Evolutionary conservation across 2,888 invertebrate species (phyloP), one percentile per base, ranked within the genome.

Genomic region (Biston stratarius): DNA sequence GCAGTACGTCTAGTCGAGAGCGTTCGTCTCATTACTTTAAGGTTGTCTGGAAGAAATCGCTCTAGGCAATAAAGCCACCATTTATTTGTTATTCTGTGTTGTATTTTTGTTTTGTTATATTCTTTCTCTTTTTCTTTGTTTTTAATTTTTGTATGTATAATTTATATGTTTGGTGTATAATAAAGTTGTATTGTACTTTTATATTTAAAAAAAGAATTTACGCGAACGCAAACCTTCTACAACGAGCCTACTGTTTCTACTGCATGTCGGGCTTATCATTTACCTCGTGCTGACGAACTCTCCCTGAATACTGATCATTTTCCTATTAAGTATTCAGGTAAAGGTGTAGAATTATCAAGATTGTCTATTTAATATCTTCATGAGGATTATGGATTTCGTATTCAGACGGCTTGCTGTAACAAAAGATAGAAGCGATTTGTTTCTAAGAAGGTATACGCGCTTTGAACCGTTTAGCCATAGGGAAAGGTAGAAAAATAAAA

Each of bases 241-340:
- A 33, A 9, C 8, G n/a, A 11, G 14, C n/a, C 0, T 51, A 60
- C 63, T 56, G 67, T 11, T 6, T 40, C 15, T 48, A 67, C 48
- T 62, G 56, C 36, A 55, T 63, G 34, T 55, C 11, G 47, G 45
- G 89, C 89, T 90, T 90, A 90, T 90, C 89, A 64, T 68, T 68
- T 64, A 68, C 56, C 59, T 56, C 51, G 83, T 79, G 70, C 76
- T 77, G 70, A 64, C 64, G 84, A 80, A 90, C 92, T 84, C 84
- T 78, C 80, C 73, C 79, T 79, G 92, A 93, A 93, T 93, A 92
- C 91, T 92, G 92, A 93, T 93, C 82, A 82, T 80, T 77, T 81
- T 77, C 79, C 83, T 78, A 87, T 91, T 92, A 87, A 83, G 90
- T 88, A 92, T 92, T 86, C 92, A 88, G 85, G 86, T 88, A 83